Percentiles rank a stretch among this genome's conserved stretches.
Conservation (phyloP, 2,888 invertebrate species). For the Rhorus exstirpatorius region DNA sequence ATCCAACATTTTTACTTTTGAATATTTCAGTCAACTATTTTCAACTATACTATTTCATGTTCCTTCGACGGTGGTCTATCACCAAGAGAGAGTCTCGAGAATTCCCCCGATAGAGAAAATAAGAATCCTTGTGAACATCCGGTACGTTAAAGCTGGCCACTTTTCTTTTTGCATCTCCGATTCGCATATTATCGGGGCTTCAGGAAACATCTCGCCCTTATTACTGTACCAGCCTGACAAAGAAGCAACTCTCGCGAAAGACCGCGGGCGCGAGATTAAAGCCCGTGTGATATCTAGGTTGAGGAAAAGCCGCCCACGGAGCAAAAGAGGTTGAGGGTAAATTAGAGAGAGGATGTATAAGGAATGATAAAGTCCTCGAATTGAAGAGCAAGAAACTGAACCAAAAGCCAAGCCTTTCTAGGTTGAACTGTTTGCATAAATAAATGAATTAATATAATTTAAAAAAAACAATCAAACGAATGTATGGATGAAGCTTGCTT, state of each 20-base stretch:
- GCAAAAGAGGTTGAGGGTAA: constrained; percentile 38
- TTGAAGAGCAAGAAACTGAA: constrained; percentile 42
- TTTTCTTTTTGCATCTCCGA: constrained; percentile 13
- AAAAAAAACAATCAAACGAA: background rate
- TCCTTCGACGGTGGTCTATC: too few species aligned
- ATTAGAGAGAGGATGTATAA: constrained; percentile 40
- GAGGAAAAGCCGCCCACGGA: constrained; percentile 26
- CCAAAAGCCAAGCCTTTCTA: constrained; percentile 18
- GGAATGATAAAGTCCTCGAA: constrained; percentile 15
- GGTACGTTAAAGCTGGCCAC: background rate
- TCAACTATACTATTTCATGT: too few species aligned
- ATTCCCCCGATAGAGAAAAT: background rate
- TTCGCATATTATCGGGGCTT: constrained; percentile 14
- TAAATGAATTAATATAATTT: constrained; percentile 8
- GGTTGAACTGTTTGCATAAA: background rate
- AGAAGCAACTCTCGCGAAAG: constrained; percentile 63
- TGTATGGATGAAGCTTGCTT: too few species aligned
- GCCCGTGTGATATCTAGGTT: constrained; percentile 47
- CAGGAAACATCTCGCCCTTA: constrained; percentile 40
- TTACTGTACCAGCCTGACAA: constrained; percentile 61
- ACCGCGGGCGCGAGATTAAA: constrained; percentile 60
- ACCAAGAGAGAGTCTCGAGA: background rate
- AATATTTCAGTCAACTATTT: too few species aligned
- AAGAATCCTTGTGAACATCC: background rate
- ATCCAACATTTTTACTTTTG: too few species aligned